These are phyloP conservation scores for Melipona beecheii DNA, from an alignment of 2,888 invertebrate genomes.

Conservation along the genomic window DNA sequence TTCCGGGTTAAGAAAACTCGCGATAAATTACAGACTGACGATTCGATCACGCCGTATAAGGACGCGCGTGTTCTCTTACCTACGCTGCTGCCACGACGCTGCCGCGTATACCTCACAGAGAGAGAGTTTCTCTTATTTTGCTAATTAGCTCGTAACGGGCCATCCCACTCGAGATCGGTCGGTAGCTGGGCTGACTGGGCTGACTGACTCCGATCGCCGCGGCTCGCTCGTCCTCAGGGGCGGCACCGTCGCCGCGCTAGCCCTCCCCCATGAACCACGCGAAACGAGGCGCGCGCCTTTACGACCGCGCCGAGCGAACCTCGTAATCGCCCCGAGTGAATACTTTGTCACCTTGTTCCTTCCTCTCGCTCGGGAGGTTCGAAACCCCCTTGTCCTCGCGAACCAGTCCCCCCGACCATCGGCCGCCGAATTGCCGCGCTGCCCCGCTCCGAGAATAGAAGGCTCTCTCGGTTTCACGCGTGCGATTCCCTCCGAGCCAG, in stretches of 20 bases:
- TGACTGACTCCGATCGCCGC: neutral
- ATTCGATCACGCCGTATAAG: constrained; percentile 68
- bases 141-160: constrained; percentile 77
- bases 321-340: constrained; percentile 58
- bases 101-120: constrained; percentile 59
- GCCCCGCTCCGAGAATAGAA: constrained; percentile 51
- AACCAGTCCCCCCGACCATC: constrained; percentile 29
- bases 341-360: constrained; percentile 62
- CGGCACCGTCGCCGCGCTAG: constrained; percentile 47
- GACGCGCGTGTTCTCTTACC: constrained; percentile 59
- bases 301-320: constrained; percentile 55
- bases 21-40: constrained; percentile 69
- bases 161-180: constrained; percentile 63
- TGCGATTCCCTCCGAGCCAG: neutral
- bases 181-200: constrained; percentile 40
- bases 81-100: constrained; percentile 53
- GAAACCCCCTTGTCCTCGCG: neutral
- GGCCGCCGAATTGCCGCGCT: constrained; percentile 61
- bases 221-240: constrained; percentile 41
- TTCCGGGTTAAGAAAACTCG: constrained; percentile 63
- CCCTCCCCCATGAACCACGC: constrained; percentile 34
- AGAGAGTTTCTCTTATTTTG: constrained; percentile 72
- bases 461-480: neutral
- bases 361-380: neutral
- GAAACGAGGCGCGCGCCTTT: constrained; percentile 41